Evolutionary conservation across 2,888 invertebrate species (phyloP).

Genomic region (Athalia rosae): DNA sequence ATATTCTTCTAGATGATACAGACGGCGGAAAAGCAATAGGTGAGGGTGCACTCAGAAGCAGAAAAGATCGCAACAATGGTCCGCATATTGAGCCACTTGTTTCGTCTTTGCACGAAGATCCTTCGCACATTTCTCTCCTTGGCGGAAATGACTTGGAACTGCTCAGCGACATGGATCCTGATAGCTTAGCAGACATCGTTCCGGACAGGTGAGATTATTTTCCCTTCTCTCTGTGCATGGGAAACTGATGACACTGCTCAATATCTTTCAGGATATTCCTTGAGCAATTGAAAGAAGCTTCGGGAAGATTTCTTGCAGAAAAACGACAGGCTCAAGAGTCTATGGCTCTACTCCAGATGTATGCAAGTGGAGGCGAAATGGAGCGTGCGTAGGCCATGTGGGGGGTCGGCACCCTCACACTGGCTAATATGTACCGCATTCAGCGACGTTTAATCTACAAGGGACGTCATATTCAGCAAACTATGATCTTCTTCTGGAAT

Average conservation of each 20-base stretch:
- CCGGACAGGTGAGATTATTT: constrained; percentile 77
- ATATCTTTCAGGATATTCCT: constrained; percentile 78
- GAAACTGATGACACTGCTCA: background rate
- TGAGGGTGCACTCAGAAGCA: constrained; percentile 58
- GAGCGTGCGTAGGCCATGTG: constrained; percentile 73
- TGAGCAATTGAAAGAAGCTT: constrained; percentile 88
- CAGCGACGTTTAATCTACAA: constrained; percentile 71
- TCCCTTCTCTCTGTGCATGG: background rate
- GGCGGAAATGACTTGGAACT: constrained; percentile 90
- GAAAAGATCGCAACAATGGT: constrained; percentile 55
- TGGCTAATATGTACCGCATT: constrained; percentile 71
- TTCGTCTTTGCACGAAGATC: constrained; percentile 75
- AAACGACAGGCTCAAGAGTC: constrained; percentile 92
- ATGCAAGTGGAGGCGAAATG: constrained; percentile 73
- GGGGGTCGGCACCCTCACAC: constrained; percentile 72
- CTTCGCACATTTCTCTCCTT: constrained; percentile 89
- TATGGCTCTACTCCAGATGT: constrained; percentile 87
- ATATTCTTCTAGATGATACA: constrained; percentile 67
- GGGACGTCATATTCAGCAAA: constrained; percentile 70
- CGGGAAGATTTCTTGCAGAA: constrained; percentile 86
- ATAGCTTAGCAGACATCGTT: constrained; percentile 88
- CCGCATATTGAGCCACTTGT: constrained; percentile 66
- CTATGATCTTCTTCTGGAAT: constrained; percentile 70
- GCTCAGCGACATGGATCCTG: constrained; percentile 92
- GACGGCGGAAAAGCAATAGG: constrained; percentile 59